Evolutionary conservation across 2,888 invertebrate genomes (phyloP), one percentile per base, ranked within the genome.

Genomic region (Andricus quercusramuli): DNA sequence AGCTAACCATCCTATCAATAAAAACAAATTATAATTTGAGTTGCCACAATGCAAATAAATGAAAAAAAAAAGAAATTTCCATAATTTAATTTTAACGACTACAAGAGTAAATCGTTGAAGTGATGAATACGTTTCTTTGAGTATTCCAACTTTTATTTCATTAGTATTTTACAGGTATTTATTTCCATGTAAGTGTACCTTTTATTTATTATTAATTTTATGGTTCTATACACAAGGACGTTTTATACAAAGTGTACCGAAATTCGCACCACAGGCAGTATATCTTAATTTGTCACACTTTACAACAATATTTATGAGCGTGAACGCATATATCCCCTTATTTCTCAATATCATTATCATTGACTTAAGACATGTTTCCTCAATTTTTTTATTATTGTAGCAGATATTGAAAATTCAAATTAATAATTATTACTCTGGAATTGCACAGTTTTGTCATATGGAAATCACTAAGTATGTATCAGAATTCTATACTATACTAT

Each of bases 1-100:
- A 74, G 32, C 32, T 20, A 74, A 51, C 51, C 32, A 29, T 32
- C 74, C 74, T 74, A 51, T 0, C 56, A 56, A 74, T 74, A 74
- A 32, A 74, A 15, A 74, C 32, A 32, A 56, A 74, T 74, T 51
- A 56, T 74, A 74, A 56, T 74, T 51, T 29, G 29, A n/a, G 29
- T 32, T 56, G 9, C 20, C 15, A n/a, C n/a, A 2, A 9, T n/a
- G 56, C n/a, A 56, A n/a, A n/a, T 51, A 13, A 51, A n/a, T 8
- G 13, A 20, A 56, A 56, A 20, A 56, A 56, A n/a, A 9, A 9
- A 56, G 9, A n/a, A n/a, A 9, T n/a, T 56, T 56, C 3, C n/a
- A 3, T n/a, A n/a, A 56, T 56, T 47, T 17, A 47, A 47, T 47
- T 47, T 15, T 4, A 47, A 17, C 15, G 3, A 47, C 15, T 47